phyloP scores from a whole-genome alignment of 2,888 invertebrate genomes.

The Ormia ochracea region DNA sequence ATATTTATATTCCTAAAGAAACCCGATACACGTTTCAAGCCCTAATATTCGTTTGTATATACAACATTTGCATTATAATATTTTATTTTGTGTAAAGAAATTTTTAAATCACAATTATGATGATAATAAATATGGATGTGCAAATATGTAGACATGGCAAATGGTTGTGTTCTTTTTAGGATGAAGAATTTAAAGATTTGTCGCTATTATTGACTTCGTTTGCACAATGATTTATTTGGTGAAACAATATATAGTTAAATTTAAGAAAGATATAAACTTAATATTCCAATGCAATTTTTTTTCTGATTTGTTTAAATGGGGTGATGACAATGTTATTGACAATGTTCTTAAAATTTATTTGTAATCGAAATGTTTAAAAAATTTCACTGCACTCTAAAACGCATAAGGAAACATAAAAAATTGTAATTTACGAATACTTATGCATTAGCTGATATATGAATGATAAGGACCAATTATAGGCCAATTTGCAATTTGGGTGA shows the following conservation, averaged over 20 bases:
- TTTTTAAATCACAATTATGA: conserved; percentile 19
- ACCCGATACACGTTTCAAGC: conserved; percentile 61
- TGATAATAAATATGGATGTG: neutral
- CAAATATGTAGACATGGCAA: neutral
- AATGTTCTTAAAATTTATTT: too few species aligned
- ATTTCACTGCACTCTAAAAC: too few species aligned
- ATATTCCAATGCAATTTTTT: too few species aligned
- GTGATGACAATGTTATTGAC: too few species aligned
- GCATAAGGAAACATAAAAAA: too few species aligned
- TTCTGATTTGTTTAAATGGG: too few species aligned
- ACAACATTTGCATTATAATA: conserved; percentile 32
- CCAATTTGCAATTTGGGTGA: too few species aligned
- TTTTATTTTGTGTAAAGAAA: conserved; percentile 12
- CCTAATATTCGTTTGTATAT: conserved; percentile 52
- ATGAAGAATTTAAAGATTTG: neutral
- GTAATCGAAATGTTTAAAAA: too few species aligned
- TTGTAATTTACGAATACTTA: too few species aligned
- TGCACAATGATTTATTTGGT: conserved; percentile 44
- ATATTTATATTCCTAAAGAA: conserved; percentile 60
- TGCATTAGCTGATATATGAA: too few species aligned
- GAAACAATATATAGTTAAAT: neutral
- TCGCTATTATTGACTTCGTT: neutral
- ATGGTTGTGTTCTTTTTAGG: neutral
- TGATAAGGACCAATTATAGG: too few species aligned
- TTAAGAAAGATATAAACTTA: too few species aligned